phyloP scores from a whole-genome alignment of 2,797 vertebrate species.

The Microchirus variegatus region DNA sequence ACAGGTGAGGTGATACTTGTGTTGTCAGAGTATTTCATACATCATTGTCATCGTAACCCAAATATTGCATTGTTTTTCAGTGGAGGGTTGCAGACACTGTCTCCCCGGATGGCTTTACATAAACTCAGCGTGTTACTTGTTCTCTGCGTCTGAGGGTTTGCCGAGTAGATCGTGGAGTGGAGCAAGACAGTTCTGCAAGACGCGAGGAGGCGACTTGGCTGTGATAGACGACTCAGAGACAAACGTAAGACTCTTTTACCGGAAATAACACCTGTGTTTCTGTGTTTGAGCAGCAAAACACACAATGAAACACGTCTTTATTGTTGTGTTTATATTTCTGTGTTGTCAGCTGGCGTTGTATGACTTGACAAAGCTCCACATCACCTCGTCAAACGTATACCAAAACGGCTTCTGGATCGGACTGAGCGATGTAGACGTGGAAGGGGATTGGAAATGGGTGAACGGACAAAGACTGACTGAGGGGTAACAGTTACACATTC shows the following conservation, averaged over 20 bases:
- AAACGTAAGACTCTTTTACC: conserved; percentile 55
- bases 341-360: conserved; percentile 47
- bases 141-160: conserved; percentile 31
- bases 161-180: conserved; percentile 43
- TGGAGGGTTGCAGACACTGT: conserved; percentile 72
- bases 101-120: conserved; percentile 66
- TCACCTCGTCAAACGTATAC: fast-evolving
- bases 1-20: conserved; percentile 47
- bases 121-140: conserved; percentile 62
- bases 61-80: conserved; percentile 48
- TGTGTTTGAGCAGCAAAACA: too few relatives aligned
- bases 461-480: conserved; percentile 58
- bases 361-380: conserved; percentile 36
- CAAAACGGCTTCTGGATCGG: conserved; percentile 70
- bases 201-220: conserved; percentile 56
- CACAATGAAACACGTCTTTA: too few relatives aligned
- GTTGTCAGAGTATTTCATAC: background rate
- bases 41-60: background rate
- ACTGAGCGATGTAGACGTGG: conserved; percentile 65
- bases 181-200: conserved; percentile 61
- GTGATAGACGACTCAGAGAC: conserved; percentile 60
- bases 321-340: conserved; percentile 2
- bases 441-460: conserved; percentile 76
- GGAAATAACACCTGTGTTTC: background rate
- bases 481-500: conserved; percentile 54